phyloP scores from a whole-genome alignment of 2,888 invertebrate genomes.

The Bombyx huttoni region DNA sequence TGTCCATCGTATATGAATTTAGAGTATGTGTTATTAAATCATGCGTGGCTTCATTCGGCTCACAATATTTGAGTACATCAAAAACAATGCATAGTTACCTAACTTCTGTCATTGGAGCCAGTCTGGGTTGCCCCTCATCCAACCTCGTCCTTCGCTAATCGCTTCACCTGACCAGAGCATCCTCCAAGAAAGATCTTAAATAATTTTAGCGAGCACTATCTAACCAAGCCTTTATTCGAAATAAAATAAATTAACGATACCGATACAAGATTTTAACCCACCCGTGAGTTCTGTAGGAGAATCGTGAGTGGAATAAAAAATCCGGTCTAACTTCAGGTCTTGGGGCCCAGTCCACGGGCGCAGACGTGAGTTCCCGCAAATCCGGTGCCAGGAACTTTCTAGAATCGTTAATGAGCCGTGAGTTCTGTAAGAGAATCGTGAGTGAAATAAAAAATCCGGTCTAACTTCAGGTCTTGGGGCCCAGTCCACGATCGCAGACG shows the following conservation, averaged over 20 bases:
- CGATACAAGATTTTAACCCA: constrained; percentile 16
- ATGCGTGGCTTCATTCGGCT: too few relatives aligned
- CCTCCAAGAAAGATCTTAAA: too few relatives aligned
- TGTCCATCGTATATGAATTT: too few relatives aligned
- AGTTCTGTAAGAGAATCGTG: constrained; percentile 13
- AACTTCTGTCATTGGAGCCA: too few relatives aligned
- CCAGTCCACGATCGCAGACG: constrained; percentile 10
- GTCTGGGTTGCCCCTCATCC: too few relatives aligned
- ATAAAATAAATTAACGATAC: constrained; percentile 14
- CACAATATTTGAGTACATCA: too few relatives aligned
- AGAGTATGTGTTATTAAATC: too few relatives aligned
- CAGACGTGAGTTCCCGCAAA: constrained; percentile 4
- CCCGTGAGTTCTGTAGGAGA: constrained; percentile 14
- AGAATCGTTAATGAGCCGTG: constrained; percentile 21
- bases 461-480: constrained; percentile 15
- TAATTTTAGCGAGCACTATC: too few relatives aligned
- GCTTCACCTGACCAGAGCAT: too few relatives aligned
- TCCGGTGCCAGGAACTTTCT: constrained; percentile 14
- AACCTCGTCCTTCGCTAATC: too few relatives aligned
- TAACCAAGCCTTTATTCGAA: constrained; percentile 7
- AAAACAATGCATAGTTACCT: too few relatives aligned
- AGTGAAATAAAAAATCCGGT: constrained; percentile 21
- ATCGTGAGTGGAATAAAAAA: constrained; percentile 21
- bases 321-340: constrained; percentile 15
- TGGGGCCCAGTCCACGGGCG: constrained; percentile 12